A percentile compares a stretch with the other conserved stretches of the same genome.
Evolutionary conservation across 2,113 vertebrate genomes (phyloP).

Genomic region (Sinocyclocheilus maitianheensis): DNA sequence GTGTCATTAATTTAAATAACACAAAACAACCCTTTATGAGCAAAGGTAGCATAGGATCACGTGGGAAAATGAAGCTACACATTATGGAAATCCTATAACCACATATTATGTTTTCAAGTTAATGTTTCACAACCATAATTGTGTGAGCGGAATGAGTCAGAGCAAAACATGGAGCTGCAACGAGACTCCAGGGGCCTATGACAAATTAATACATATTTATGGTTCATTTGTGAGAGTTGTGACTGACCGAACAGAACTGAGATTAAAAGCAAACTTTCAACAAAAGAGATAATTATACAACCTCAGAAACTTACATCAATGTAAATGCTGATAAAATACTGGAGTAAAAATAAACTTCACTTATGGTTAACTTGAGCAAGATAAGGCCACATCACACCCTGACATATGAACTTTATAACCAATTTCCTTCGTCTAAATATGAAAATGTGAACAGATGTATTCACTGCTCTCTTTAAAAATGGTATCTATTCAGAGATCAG

Average conservation of each 20-base stretch:
- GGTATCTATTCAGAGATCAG: background rate
- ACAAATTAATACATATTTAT: conserved; percentile 9
- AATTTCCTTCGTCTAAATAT: background rate
- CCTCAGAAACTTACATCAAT: background rate
- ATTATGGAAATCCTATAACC: conserved; percentile 22
- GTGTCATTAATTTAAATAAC: background rate
- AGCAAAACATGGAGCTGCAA: background rate
- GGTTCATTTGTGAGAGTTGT: background rate
- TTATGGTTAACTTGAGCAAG: background rate
- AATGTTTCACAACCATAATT: conserved; percentile 25
- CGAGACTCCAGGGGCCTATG: background rate
- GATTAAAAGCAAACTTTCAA: conserved; percentile 11
- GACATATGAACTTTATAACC: background rate
- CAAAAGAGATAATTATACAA: background rate
- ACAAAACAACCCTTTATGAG: background rate
- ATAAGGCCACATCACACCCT: conserved; percentile 2
- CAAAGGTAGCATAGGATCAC: background rate
- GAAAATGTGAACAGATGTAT: background rate
- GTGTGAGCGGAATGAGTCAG: background rate
- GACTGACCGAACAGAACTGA: background rate
- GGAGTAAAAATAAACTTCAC: conserved; percentile 1
- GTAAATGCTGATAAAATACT: background rate
- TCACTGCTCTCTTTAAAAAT: background rate
- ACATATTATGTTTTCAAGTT: conserved; percentile 9
- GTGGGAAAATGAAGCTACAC: background rate